phyloP scores from a whole-genome alignment of 1,140 invertebrate species.

The Oncopodura yosiiana region DNA sequence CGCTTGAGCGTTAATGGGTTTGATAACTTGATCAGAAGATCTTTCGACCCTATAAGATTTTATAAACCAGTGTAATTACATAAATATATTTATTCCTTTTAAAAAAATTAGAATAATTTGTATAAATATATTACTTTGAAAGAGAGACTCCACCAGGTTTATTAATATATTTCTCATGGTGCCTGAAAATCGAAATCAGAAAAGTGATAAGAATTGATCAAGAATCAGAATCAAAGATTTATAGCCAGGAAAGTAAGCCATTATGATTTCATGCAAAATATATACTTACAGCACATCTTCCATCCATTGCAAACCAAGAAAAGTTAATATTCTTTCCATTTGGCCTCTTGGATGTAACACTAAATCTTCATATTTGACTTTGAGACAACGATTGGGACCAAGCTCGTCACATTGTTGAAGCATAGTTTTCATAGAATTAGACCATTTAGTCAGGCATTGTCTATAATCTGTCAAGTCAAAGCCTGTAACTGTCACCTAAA shows the following conservation, averaged over 20 bases:
- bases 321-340: slow-evolving; percentile 81
- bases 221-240: background rate
- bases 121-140: slow-evolving; percentile 64
- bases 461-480: slow-evolving; percentile 89
- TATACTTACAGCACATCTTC: slow-evolving; percentile 52
- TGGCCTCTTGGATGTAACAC: slow-evolving; percentile 83
- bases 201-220: background rate
- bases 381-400: slow-evolving; percentile 71
- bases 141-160: slow-evolving; percentile 84
- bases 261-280: too few relatives aligned
- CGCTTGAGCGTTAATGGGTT: slow-evolving; percentile 93
- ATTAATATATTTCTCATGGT: slow-evolving; percentile 95
- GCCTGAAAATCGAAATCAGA: slow-evolving; percentile 60
- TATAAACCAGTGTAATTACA: too few relatives aligned
- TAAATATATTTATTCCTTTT: too few relatives aligned
- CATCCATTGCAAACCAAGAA: slow-evolving; percentile 89
- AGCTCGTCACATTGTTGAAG: slow-evolving; percentile 84
- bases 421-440: slow-evolving; percentile 87
- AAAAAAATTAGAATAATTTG: background rate
- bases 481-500: slow-evolving; percentile 88
- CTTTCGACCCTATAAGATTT: slow-evolving; percentile 77
- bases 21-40: slow-evolving; percentile 97
- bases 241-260: background rate
- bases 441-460: slow-evolving; percentile 93
- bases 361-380: slow-evolving; percentile 91